phyloP scores from a whole-genome alignment of 2,113 vertebrate species.

The Elgaria multicarinata region DNA sequence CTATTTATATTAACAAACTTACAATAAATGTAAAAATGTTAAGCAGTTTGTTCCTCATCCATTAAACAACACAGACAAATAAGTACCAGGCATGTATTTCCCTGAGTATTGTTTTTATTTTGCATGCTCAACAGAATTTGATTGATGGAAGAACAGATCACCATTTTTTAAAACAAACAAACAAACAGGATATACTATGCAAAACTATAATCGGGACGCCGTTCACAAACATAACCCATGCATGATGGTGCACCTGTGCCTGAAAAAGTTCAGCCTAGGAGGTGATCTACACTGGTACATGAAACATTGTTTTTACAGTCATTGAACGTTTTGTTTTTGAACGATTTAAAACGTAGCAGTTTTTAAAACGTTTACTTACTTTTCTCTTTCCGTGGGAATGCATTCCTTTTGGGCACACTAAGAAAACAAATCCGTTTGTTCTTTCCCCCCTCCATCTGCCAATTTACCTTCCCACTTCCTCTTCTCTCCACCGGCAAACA shows the following conservation, averaged over 20 bases:
- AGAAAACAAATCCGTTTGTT: too few species aligned
- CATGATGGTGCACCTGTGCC: background rate
- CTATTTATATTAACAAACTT: background rate
- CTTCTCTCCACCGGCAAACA: too few species aligned
- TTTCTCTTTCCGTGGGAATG: too few species aligned
- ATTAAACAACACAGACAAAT: background rate
- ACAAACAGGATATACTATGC: conserved; percentile 36
- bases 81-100: conserved; percentile 29
- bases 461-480: too few species aligned
- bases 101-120: conserved; percentile 42
- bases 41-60: background rate
- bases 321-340: too few species aligned
- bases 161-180: conserved; percentile 60
- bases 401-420: too few species aligned
- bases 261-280: background rate
- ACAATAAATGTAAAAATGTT: background rate
- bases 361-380: too few species aligned
- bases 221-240: background rate
- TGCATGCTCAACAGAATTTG: conserved; percentile 50
- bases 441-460: too few species aligned
- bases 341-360: too few species aligned
- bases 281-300: too few species aligned
- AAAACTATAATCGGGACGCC: conserved; percentile 5
- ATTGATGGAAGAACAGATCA: conserved; percentile 48
- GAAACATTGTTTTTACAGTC: too few species aligned